phyloP scores from a whole-genome alignment of 2,888 invertebrate genomes.

The Volucella zonaria region DNA sequence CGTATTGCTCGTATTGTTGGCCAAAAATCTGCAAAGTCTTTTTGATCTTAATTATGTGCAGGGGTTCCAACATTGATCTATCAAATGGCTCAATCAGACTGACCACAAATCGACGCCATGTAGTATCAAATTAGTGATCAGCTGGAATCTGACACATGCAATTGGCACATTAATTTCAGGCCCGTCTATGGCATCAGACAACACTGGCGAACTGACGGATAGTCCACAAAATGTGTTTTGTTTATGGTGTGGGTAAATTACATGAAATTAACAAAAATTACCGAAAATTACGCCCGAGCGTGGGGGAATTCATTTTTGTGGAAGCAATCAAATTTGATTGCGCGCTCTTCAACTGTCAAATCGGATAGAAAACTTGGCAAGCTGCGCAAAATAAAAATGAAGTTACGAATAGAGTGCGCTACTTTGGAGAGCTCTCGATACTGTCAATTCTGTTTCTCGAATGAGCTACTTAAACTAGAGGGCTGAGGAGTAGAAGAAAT shows the following conservation, averaged over 20 bases:
- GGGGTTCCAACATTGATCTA: conserved; percentile 12
- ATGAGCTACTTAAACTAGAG: conserved; percentile 16
- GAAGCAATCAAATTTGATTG: conserved; percentile 30
- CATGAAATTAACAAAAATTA: conserved; percentile 25
- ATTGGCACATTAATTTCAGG: conserved; percentile 26
- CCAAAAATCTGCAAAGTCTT: background rate
- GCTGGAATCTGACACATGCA: conserved; percentile 33
- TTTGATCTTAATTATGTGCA: conserved; percentile 30
- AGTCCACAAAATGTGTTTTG: conserved; percentile 10
- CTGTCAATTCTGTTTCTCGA: conserved; percentile 28
- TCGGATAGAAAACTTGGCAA: conserved; percentile 3
- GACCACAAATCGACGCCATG: conserved; percentile 8
- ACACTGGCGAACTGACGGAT: background rate
- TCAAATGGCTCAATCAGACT: conserved; percentile 30
- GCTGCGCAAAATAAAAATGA: conserved; percentile 16
- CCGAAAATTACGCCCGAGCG: conserved; percentile 2
- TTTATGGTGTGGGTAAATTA: conserved; percentile 16
- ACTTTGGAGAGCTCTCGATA: conserved; percentile 43
- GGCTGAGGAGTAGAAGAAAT: conserved; percentile 16
- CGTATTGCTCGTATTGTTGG: background rate
- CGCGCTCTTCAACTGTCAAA: conserved; percentile 40
- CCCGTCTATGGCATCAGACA: background rate
- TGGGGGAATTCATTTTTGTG: conserved; percentile 26
- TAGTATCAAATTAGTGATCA: conserved; percentile 41
- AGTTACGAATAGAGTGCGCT: background rate